phyloP scores from a whole-genome alignment of 2,888 invertebrate species.

The Gerris lacustris region DNA sequence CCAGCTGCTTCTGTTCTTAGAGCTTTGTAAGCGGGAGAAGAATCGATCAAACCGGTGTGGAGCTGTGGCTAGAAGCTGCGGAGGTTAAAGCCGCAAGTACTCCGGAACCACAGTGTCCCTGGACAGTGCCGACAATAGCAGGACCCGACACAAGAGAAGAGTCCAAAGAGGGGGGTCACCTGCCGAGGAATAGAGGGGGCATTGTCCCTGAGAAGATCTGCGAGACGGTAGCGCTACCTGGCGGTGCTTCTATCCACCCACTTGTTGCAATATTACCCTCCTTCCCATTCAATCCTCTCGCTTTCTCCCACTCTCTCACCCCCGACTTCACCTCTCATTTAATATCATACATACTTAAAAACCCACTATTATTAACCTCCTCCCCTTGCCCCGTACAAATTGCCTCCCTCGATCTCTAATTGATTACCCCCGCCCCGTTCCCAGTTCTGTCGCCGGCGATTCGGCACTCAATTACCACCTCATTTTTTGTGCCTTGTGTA shows the following conservation, averaged over 20 bases:
- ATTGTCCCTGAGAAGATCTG: neutral
- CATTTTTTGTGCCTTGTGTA: neutral
- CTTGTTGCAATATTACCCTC: neutral
- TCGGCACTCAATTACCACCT: neutral
- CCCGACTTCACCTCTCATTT: neutral
- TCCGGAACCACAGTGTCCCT: neutral
- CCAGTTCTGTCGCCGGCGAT: neutral
- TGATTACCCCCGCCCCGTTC: neutral
- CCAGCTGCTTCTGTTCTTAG: neutral
- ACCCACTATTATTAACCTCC: neutral
- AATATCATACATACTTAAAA: slow-evolving; percentile 5
- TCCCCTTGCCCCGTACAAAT: neutral
- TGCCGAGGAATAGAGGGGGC: neutral
- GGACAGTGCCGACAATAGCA: neutral
- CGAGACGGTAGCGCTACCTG: neutral
- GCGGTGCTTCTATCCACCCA: neutral
- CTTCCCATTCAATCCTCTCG: neutral
- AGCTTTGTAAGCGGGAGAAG: neutral
- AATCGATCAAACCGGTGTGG: neutral
- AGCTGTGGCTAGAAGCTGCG: neutral
- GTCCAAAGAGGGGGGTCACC: neutral
- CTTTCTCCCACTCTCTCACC: neutral
- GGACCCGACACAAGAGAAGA: neutral
- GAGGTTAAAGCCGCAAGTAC: neutral
- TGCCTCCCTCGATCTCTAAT: neutral